Evolutionary conservation across 1,140 invertebrate species (phyloP), one percentile per base, ranked within the genome.

Genomic region (Zaprionus nigranus): DNA sequence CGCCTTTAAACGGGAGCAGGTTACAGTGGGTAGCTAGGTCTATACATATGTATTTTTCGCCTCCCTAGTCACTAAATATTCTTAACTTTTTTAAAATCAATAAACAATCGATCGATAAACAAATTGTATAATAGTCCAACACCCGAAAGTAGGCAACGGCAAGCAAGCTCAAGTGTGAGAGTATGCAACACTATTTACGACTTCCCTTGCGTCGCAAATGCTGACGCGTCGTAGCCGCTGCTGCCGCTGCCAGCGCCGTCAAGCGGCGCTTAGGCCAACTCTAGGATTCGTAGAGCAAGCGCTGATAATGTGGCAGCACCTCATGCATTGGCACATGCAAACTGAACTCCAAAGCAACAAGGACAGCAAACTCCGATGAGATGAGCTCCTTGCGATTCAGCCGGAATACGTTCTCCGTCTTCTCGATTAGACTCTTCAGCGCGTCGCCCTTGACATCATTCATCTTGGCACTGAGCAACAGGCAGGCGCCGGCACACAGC

Each of bases 391-490:
- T 98, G 26, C 97, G 95, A 93, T 97, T 98, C 74, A 99, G 93
- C 56, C 98, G 95, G 92, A 99, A 98, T 53, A 96, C 95, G 78
- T 94, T 97, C 94, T 99, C 98, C 36, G 96, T 98, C 94, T 97
- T 97, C 96, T 99, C 97, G 63, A 99, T 97, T 17, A 99, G 93
- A 59, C 95, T 94, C 92, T 97, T 97, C 43, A 99, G 94, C 46
- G 95, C 94, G 79, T 97, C 96, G 40, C 98, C 98, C 93, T 99
- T 99, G 24, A 98, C 96, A 92, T 99, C 98, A 93, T 99, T 99
- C 68, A 99, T 94, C 93, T 99, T 99, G 40, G 98, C 98, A 36
- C 98, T 97, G 3, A 99, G 93, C 15, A 99, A 93, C 49, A 99
- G 94, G 93, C 98, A 99, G 26, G 98, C 98, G 58, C 98, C 98